Percentiles rank a stretch among this genome's conserved stretches.
These are phyloP conservation scores for Platichthys stellatus DNA, from an alignment of 2,113 vertebrate genomes.

Conservation along the genomic window DNA sequence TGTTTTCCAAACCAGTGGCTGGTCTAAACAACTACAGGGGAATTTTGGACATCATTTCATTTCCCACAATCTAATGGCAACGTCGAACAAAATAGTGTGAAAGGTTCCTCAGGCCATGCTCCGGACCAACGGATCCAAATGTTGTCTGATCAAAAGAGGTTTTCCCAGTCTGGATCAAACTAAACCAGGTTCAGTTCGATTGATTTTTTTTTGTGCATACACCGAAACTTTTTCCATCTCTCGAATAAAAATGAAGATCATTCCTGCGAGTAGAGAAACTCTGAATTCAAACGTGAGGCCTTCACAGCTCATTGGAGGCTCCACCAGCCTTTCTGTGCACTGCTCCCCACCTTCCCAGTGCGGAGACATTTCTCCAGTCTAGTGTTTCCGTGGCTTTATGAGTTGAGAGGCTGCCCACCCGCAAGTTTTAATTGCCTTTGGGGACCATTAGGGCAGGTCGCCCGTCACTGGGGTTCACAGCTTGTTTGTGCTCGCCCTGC, in stretches of 20 bases:
- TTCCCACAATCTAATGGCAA: too few relatives aligned
- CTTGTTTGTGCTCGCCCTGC: not conserved
- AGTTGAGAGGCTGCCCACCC: constrained; percentile 31
- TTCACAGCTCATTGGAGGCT: constrained; percentile 21
- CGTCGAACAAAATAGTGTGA: too few relatives aligned
- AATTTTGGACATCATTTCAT: too few relatives aligned
- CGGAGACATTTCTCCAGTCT: constrained; percentile 38
- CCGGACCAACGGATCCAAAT: too few relatives aligned
- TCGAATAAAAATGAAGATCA: not conserved
- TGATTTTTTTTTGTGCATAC: too few relatives aligned
- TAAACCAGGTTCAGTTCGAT: too few relatives aligned
- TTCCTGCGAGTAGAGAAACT: constrained; percentile 15
- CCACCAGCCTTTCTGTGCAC: constrained; percentile 1
- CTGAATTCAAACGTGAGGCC: constrained; percentile 4
- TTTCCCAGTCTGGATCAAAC: too few relatives aligned
- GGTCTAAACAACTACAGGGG: too few relatives aligned
- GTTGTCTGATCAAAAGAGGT: too few relatives aligned
- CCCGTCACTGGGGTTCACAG: constrained; percentile 1
- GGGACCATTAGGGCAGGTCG: constrained; percentile 23
- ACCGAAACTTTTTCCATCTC: too few relatives aligned
- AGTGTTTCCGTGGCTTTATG: constrained; percentile 41
- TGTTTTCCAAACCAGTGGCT: too few relatives aligned
- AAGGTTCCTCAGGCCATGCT: too few relatives aligned
- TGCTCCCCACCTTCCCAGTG: constrained; percentile 28
- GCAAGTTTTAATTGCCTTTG: constrained; percentile 43